Conservation (phyloP, 1,140 invertebrate species). For the Rhynchophorus ferrugineus region DNA sequence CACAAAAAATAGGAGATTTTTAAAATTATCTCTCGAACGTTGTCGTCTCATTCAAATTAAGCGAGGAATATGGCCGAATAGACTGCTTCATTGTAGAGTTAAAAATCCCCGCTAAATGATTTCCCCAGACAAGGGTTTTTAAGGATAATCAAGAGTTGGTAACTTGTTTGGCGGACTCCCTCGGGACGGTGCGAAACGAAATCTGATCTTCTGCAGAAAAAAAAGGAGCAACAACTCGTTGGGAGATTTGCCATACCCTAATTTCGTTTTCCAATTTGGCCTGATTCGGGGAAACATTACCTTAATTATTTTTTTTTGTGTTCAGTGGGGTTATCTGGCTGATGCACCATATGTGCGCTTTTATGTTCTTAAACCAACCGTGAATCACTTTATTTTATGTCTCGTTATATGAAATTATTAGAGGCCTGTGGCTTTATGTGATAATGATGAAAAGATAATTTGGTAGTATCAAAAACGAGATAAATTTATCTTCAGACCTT, state of each 20-base stretch:
- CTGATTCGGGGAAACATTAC: not conserved
- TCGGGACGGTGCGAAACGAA: slow-evolving; percentile 17
- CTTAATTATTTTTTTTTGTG: slow-evolving; percentile 2
- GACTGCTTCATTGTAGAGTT: slow-evolving; percentile 1
- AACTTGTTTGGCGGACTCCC: slow-evolving; percentile 19
- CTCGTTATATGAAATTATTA: too few species aligned
- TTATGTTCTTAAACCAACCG: too few species aligned
- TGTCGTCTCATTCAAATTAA: slow-evolving; percentile 4
- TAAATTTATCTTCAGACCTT: too few species aligned
- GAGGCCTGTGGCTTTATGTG: too few species aligned
- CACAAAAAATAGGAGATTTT: too few species aligned
- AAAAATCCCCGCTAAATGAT: slow-evolving; percentile 21
- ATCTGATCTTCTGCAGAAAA: slow-evolving; percentile 15
- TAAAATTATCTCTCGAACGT: too few species aligned
- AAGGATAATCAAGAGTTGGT: slow-evolving; percentile 25
- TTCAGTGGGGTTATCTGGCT: not conserved
- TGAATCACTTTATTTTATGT: too few species aligned
- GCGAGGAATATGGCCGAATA: not conserved
- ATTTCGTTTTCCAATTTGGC: slow-evolving; percentile 6
- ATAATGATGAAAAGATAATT: too few species aligned
- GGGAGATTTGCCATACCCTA: not conserved
- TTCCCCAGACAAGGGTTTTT: slow-evolving; percentile 25
- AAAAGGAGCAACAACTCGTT: slow-evolving; percentile 2
- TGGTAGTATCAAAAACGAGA: too few species aligned
- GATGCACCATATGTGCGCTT: too few species aligned